These are phyloP conservation scores for Pyrrhia umbra DNA, from an alignment of 2,888 invertebrate species.

Conservation along the genomic window DNA sequence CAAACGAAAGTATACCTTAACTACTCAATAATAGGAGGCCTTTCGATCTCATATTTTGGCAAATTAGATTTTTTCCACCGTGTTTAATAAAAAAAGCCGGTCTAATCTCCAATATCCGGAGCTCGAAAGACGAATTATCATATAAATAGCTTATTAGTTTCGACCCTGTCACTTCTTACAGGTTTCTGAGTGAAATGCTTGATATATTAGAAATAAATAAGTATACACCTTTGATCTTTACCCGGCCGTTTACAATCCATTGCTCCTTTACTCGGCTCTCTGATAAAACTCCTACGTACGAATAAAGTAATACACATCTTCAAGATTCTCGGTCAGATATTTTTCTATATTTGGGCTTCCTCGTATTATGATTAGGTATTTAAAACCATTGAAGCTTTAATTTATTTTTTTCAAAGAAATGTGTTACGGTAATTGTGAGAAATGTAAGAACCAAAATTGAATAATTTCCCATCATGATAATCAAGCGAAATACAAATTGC, in stretches of 20 bases:
- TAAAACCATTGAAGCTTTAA: too few relatives aligned
- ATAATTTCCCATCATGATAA: too few relatives aligned
- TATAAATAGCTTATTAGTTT: constrained; percentile 64
- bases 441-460: too few relatives aligned
- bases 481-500: too few relatives aligned
- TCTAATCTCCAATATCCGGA: constrained; percentile 61
- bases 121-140: constrained; percentile 62
- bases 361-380: too few relatives aligned
- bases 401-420: too few relatives aligned
- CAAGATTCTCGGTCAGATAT: too few relatives aligned
- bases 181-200: constrained; percentile 14
- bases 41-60: constrained; percentile 22
- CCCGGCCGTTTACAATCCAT: not conserved
- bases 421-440: too few relatives aligned
- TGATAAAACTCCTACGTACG: not conserved
- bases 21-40: not conserved
- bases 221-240: constrained; percentile 20
- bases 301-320: not conserved
- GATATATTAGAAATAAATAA: constrained; percentile 22
- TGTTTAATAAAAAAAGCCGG: constrained; percentile 56
- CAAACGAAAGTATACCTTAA: constrained; percentile 45
- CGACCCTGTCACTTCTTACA: constrained; percentile 38
- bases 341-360: not conserved
- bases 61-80: constrained; percentile 46
- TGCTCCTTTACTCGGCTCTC: not conserved